Conservation (phyloP, 2,113 vertebrate genomes). For the Okapia johnstoni region DNA sequence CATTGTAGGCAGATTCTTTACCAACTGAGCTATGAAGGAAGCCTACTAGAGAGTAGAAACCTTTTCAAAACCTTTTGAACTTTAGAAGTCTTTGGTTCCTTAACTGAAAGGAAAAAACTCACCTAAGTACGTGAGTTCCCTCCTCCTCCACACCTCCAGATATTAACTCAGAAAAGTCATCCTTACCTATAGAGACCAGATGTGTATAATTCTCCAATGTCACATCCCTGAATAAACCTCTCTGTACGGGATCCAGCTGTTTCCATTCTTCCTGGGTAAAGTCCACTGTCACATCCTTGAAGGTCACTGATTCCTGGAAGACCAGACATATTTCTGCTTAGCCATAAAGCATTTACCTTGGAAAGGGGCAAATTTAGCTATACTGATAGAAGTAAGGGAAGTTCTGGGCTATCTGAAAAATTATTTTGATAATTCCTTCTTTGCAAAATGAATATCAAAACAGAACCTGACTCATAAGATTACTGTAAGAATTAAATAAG, state of each 20-base stretch:
- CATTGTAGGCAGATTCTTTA: neutral
- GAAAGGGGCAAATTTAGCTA: neutral
- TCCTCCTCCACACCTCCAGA: neutral
- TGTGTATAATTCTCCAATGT: constrained; percentile 72
- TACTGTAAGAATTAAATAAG: neutral
- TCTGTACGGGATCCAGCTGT: constrained; percentile 62
- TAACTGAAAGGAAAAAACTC: neutral
- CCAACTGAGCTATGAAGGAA: neutral
- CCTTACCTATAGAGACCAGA: constrained; percentile 71
- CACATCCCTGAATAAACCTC: constrained; percentile 72
- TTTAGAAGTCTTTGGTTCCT: neutral
- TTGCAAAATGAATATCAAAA: neutral
- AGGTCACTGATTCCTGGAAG: constrained; percentile 72
- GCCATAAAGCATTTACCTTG: neutral
- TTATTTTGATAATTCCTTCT: neutral
- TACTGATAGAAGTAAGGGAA: neutral
- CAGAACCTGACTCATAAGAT: neutral
- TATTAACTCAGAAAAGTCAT: neutral
- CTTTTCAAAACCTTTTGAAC: neutral
- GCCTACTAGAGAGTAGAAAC: neutral
- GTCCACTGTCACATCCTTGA: constrained; percentile 73
- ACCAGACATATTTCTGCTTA: constrained; percentile 9
- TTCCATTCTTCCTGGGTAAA: constrained; percentile 75
- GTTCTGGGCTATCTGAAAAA: neutral
- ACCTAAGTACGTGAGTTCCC: neutral